Conservation (phyloP, 2,888 invertebrate species). For the Synergus umbraculus region DNA sequence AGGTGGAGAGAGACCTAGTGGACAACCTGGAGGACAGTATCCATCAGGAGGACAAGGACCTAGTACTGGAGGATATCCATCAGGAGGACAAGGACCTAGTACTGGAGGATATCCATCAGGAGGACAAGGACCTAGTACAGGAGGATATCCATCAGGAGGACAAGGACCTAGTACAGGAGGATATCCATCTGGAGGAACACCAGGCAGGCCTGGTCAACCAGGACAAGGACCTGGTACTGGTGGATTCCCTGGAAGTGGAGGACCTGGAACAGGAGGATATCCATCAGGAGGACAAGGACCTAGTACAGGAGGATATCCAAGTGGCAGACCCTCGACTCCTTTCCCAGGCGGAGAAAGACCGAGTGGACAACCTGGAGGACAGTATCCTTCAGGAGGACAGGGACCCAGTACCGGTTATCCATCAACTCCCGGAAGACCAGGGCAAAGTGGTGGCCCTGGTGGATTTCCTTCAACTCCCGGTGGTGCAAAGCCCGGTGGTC, state of each 20-base stretch:
- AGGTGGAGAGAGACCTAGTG: slow-evolving; percentile 12
- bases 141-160: slow-evolving; percentile 39
- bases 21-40: slow-evolving; percentile 21
- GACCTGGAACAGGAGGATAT: no score
- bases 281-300: slow-evolving; percentile 52
- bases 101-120: slow-evolving; percentile 50
- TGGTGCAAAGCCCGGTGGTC: background rate
- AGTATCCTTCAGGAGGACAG: slow-evolving; percentile 52
- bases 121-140: slow-evolving; percentile 41
- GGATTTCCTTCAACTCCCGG: slow-evolving; percentile 45
- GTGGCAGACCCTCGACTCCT: slow-evolving; percentile 54
- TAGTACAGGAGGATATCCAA: slow-evolving; percentile 58
- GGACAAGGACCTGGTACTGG: slow-evolving; percentile 38
- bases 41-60: slow-evolving; percentile 56
- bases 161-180: slow-evolving; percentile 45
- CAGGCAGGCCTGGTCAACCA: slow-evolving; percentile 27
- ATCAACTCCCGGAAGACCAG: slow-evolving; percentile 45
- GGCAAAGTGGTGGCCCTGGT: slow-evolving; percentile 56
- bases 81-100: slow-evolving; percentile 42
- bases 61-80: slow-evolving; percentile 51
- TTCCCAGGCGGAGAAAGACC: slow-evolving; percentile 43
- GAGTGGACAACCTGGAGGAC: slow-evolving; percentile 46
- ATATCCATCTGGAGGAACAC: slow-evolving; percentile 51
- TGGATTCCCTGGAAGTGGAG: slow-evolving; percentile 27
- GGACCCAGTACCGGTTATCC: slow-evolving; percentile 53